These are phyloP conservation scores for Tychaedon coryphoeus DNA, from an alignment of 2,113 vertebrate genomes.

Conservation along the genomic window DNA sequence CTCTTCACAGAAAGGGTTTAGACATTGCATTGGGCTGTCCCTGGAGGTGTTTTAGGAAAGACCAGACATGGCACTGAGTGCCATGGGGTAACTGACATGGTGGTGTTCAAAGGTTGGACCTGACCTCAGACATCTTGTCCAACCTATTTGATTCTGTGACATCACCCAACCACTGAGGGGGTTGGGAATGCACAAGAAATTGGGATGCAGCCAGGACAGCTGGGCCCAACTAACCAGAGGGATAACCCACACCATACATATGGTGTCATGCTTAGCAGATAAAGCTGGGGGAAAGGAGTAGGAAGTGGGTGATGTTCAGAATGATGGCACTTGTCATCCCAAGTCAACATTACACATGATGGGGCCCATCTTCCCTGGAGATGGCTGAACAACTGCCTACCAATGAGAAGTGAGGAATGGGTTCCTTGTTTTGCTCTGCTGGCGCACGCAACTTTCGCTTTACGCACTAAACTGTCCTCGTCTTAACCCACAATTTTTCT, in stretches of 20 bases:
- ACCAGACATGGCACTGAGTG: not conserved
- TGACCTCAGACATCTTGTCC: not conserved
- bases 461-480: not conserved
- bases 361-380: not conserved
- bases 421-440: not conserved
- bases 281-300: not conserved
- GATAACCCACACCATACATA: not conserved
- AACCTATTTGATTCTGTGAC: not conserved
- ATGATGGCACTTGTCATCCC: not conserved
- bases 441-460: rapidly evolving
- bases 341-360: not conserved
- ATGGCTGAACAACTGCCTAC: not conserved
- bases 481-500: not conserved
- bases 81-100: not conserved
- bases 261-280: not conserved
- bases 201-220: not conserved
- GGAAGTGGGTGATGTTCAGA: not conserved
- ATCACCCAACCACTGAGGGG: not conserved
- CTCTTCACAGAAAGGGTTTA: not conserved
- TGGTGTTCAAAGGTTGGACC: not conserved
- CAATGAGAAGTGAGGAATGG: not conserved
- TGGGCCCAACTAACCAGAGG: not conserved
- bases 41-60: not conserved
- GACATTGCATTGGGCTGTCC: not conserved
- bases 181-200: not conserved